phyloP scores from a whole-genome alignment of 2,888 invertebrate genomes.

The Patella pellucida region DNA sequence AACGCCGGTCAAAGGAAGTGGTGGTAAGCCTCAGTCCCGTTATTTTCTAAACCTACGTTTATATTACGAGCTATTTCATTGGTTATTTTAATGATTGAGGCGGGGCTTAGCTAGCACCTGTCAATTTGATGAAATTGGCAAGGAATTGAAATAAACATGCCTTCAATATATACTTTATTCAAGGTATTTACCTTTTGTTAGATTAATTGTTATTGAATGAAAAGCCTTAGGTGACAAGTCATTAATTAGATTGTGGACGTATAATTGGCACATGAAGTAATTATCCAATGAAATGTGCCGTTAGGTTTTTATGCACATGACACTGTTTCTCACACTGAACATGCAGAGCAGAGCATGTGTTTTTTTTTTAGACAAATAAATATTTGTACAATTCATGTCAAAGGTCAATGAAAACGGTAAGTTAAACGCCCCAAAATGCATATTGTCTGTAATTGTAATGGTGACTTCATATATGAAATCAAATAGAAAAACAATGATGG shows the following conservation, averaged over 20 bases:
- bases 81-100: slow-evolving; percentile 1
- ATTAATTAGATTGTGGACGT: not conserved
- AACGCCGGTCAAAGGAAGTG: slow-evolving; percentile 32
- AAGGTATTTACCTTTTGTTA: not conserved
- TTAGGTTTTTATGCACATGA: no score
- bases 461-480: no score
- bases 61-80: slow-evolving; percentile 20
- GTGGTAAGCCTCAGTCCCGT: slow-evolving; percentile 19
- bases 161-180: no score
- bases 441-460: no score
- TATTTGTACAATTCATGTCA: no score
- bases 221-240: not conserved
- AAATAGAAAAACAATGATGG: no score
- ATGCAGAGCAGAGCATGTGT: no score
- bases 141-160: no score
- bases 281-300: not conserved
- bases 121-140: not conserved
- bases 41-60: slow-evolving; percentile 11
- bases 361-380: no score
- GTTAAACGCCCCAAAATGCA: no score
- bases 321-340: no score
- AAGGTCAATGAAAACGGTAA: no score
- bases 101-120: not conserved
- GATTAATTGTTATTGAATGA: not conserved
- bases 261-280: not conserved